Conservation (phyloP, 2,797 vertebrate genomes). For the Acanthopagrus latus region DNA sequence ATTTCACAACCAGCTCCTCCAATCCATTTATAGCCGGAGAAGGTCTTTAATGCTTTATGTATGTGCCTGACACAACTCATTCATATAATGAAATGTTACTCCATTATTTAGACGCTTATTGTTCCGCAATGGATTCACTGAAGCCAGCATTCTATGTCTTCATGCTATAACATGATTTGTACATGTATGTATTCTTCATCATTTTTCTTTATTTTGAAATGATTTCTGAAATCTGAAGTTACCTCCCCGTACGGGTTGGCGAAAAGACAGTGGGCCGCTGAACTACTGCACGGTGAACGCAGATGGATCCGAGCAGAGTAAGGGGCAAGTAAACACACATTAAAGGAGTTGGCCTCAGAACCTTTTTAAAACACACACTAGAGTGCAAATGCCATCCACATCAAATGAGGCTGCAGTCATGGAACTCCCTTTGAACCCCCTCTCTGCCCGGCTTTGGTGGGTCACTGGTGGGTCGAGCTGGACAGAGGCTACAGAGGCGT, state of each 20-base stretch:
- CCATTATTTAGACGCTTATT: conserved; percentile 60
- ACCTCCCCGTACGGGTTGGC: not conserved
- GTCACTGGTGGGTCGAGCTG: conserved; percentile 50
- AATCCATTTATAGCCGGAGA: conserved; percentile 60
- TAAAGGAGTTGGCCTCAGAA: conserved; percentile 67
- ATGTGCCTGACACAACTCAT: conserved; percentile 56
- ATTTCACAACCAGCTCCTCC: conserved; percentile 66
- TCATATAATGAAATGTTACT: conserved; percentile 66
- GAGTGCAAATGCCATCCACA: conserved; percentile 87
- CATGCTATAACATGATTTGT: conserved; percentile 45
- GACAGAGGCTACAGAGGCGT: conserved; percentile 37
- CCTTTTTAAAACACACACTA: conserved; percentile 88
- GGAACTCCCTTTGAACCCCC: conserved; percentile 71
- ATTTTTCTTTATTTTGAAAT: not conserved
- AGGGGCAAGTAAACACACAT: conserved; percentile 75
- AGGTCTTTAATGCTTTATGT: conserved; percentile 60
- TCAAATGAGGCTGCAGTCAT: conserved; percentile 70
- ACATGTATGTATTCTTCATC: not conserved
- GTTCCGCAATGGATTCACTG: conserved; percentile 33
- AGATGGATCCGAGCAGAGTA: conserved; percentile 47
- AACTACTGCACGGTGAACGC: conserved; percentile 26
- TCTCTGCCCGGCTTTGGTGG: conserved; percentile 39
- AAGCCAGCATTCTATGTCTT: conserved; percentile 33
- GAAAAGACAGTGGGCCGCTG: conserved; percentile 36
- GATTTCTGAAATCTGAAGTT: conserved; percentile 27